A percentile compares a stretch with the other conserved stretches of the same genome.
These are phyloP conservation scores for Spinus olivaceus DNA, from an alignment of 2,797 vertebrate genomes.

Conservation along the genomic window DNA sequence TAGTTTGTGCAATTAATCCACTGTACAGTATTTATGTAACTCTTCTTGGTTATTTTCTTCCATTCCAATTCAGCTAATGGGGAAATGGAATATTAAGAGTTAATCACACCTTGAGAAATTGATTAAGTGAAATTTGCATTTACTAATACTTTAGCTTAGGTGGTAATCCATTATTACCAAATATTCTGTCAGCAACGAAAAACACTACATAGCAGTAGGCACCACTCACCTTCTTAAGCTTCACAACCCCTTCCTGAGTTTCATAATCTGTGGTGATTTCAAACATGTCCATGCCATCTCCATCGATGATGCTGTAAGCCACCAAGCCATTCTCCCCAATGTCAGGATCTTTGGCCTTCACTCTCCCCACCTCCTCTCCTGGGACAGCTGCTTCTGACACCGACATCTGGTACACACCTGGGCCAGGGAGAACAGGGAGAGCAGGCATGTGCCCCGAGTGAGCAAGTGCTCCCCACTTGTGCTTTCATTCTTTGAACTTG, in stretches of 20 bases:
- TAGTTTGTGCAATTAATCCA: constrained; percentile 62
- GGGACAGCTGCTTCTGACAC: constrained; percentile 85
- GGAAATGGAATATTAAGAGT: constrained; percentile 68
- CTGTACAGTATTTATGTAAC: constrained; percentile 65
- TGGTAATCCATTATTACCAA: constrained; percentile 21
- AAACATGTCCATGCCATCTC: constrained; percentile 88
- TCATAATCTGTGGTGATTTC: constrained; percentile 92
- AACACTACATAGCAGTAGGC: not conserved
- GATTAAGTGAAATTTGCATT: constrained; percentile 52
- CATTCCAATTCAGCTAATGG: constrained; percentile 70
- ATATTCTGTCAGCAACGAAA: not conserved
- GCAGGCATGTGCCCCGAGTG: not conserved
- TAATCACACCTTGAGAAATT: constrained; percentile 63
- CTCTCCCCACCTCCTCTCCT: constrained; percentile 84
- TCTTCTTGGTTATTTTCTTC: constrained; percentile 67
- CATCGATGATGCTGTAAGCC: constrained; percentile 89
- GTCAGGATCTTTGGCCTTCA: constrained; percentile 95
- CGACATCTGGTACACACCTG: constrained; percentile 90
- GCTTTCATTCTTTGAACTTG: not conserved
- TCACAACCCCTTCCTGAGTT: constrained; percentile 93
- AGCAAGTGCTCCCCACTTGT: not conserved
- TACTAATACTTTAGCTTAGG: constrained; percentile 31
- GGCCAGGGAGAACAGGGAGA: not conserved
- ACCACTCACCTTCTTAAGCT: constrained; percentile 90
- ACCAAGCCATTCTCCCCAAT: constrained; percentile 93